Evolutionary conservation across 1,140 invertebrate genomes (phyloP).

Genomic region (Pseudomyrmex gracilis): DNA sequence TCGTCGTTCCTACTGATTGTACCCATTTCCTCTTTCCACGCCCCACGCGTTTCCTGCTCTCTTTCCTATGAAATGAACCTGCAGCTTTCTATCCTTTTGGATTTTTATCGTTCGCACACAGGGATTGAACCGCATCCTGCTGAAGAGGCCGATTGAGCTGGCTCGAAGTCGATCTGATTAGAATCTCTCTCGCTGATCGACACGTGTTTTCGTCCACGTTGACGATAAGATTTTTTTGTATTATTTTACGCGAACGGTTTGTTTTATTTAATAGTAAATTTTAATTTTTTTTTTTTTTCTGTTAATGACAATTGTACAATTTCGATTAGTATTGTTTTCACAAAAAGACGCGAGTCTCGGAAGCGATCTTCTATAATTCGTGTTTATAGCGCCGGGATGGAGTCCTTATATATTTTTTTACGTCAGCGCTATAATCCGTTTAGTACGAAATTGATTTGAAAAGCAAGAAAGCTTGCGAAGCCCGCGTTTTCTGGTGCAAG

Average conservation of each 20-base stretch:
- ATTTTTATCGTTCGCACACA: slow-evolving; percentile 68
- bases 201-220: slow-evolving; percentile 43
- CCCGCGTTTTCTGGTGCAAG: slow-evolving; percentile 54
- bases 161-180: slow-evolving; percentile 59
- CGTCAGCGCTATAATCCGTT: slow-evolving; percentile 36
- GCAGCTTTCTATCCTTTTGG: slow-evolving; percentile 68
- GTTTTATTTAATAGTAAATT: neutral
- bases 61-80: slow-evolving; percentile 72
- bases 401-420: neutral
- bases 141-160: slow-evolving; percentile 20
- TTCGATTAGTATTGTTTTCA: neutral
- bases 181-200: slow-evolving; percentile 53
- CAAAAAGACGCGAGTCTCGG: neutral
- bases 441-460: neutral
- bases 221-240: slow-evolving; percentile 39
- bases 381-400: no score
- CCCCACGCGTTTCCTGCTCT: slow-evolving; percentile 62
- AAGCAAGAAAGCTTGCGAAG: slow-evolving; percentile 39
- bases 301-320: neutral
- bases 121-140: slow-evolving; percentile 60
- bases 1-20: slow-evolving; percentile 78
- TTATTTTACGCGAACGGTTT: slow-evolving; percentile 2
- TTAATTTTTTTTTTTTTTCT: neutral
- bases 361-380: neutral
- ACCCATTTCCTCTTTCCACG: slow-evolving; percentile 72